These are phyloP conservation scores for Vireo altiloquus DNA, from an alignment of 2,113 vertebrate species.

Conservation along the genomic window DNA sequence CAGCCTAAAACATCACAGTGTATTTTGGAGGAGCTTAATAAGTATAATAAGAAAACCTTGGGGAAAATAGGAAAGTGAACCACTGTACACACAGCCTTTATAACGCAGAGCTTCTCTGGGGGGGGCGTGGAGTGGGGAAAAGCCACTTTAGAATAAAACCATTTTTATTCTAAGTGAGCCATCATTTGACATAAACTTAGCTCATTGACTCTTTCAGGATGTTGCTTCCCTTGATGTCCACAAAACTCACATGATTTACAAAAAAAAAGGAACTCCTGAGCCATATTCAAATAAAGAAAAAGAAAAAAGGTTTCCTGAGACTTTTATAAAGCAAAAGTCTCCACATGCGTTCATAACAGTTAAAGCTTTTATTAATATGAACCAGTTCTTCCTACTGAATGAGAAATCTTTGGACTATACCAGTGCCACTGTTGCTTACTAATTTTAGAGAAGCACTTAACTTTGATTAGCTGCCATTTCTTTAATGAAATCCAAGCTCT, in stretches of 20 bases:
- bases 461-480: slow-evolving; percentile 16
- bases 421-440: neutral
- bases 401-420: neutral
- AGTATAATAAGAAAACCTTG: neutral
- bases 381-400: neutral
- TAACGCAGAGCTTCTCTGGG: no score
- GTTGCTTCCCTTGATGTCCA: neutral
- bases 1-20: neutral
- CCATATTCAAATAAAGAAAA: neutral
- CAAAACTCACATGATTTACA: neutral
- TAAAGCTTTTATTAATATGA: neutral
- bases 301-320: neutral
- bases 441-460: slow-evolving; percentile 1
- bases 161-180: neutral
- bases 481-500: neutral
- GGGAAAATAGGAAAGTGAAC: neutral
- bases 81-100: neutral
- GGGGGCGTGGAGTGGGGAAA: no score
- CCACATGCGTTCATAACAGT: neutral
- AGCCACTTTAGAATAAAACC: no score
- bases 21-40: neutral
- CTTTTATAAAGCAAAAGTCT: neutral
- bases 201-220: neutral
- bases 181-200: neutral
- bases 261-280: neutral